Evolutionary conservation across 2,888 invertebrate species (phyloP).

Genomic region (Oxycera nigricornis): DNA sequence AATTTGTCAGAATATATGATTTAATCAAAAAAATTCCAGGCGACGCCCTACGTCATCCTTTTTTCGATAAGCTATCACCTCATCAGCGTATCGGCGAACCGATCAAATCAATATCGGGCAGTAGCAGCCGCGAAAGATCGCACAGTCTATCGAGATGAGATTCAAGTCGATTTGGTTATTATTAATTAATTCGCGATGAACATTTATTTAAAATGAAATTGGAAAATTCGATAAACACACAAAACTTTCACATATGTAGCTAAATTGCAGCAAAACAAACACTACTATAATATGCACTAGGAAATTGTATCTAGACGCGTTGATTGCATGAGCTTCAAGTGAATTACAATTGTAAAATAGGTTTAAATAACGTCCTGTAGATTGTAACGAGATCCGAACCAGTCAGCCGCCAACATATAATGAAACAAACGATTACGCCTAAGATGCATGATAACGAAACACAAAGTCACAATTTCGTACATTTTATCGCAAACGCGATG

Average conservation of each 20-base stretch:
- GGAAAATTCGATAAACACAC: conserved; percentile 1
- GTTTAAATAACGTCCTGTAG: not conserved
- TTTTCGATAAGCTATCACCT: conserved; percentile 85
- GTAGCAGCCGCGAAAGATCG: conserved; percentile 69
- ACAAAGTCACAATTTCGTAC: not conserved
- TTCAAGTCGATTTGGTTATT: conserved; percentile 63
- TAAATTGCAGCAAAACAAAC: not conserved
- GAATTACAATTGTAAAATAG: conserved; percentile 3
- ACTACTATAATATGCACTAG: no score
- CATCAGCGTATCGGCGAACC: conserved; percentile 75
- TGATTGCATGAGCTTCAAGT: no score
- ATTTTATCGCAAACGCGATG: not conserved
- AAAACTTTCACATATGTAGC: not conserved
- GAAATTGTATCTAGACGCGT: no score
- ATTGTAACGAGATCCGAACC: no score
- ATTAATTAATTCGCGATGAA: conserved; percentile 55
- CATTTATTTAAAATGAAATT: not conserved
- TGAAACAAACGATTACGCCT: not conserved
- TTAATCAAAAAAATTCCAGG: conserved; percentile 55
- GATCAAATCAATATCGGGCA: conserved; percentile 55
- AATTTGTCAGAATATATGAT: not conserved
- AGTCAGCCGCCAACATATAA: no score
- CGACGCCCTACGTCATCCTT: conserved; percentile 90
- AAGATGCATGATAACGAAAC: conserved; percentile 24
- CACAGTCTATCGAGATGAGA: conserved; percentile 64